phyloP scores from a whole-genome alignment of 1,140 invertebrate genomes.

The Drosophila ironensis region DNA sequence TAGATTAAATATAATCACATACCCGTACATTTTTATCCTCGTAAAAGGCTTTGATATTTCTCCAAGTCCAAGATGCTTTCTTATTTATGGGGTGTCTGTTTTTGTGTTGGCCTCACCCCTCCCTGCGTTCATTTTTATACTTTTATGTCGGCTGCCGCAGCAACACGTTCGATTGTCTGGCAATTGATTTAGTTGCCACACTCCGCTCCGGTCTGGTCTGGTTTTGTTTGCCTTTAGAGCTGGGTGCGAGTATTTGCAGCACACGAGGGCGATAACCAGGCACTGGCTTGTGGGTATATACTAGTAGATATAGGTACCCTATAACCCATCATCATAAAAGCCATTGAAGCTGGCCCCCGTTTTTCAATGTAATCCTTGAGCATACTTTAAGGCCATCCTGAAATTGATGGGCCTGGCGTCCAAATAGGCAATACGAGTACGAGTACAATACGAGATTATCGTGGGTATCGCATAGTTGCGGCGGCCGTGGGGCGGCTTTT shows the following conservation, averaged over 20 bases:
- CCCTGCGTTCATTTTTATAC: neutral
- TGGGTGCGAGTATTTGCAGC: slow-evolving; percentile 32
- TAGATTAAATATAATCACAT: no score
- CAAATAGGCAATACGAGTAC: no score
- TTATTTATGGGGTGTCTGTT: slow-evolving; percentile 44
- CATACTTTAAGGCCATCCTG: neutral
- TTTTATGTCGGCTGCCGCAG: slow-evolving; percentile 14
- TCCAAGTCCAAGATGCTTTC: slow-evolving; percentile 9
- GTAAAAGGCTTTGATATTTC: no score
- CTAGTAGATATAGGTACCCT: neutral
- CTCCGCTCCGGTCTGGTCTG: neutral
- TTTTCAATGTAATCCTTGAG: slow-evolving; percentile 33
- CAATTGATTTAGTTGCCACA: slow-evolving; percentile 45
- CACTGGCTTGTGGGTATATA: slow-evolving; percentile 6
- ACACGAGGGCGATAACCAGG: slow-evolving; percentile 32
- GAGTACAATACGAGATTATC: slow-evolving; percentile 4
- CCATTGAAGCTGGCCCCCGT: slow-evolving; percentile 1
- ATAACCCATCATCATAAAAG: neutral
- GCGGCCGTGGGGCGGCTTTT: neutral
- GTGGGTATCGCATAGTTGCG: neutral
- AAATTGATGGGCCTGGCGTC: slow-evolving; percentile 3
- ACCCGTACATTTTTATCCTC: no score
- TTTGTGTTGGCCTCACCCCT: slow-evolving; percentile 3
- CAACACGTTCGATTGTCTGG: slow-evolving; percentile 49
- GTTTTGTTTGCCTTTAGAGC: slow-evolving; percentile 44